A percentile compares a stretch with the other conserved stretches of the same genome.
Evolutionary conservation across 2,113 vertebrate species (phyloP).

Genomic region (Noturus placidus): DNA sequence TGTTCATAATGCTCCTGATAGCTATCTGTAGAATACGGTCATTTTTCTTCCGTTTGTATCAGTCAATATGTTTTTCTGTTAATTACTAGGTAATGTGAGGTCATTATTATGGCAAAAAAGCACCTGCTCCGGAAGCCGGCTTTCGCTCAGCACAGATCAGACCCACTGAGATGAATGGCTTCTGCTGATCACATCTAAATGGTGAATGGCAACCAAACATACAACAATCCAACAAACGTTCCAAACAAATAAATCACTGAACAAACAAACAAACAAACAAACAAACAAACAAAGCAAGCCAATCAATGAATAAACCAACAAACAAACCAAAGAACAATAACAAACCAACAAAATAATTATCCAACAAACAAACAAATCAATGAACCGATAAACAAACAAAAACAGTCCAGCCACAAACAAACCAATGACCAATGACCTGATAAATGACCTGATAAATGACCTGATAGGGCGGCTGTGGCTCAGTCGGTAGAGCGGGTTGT

Average conservation of each 20-base stretch:
- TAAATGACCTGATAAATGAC: not conserved
- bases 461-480: no score
- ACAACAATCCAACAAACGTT: not conserved
- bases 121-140: slow-evolving; percentile 10
- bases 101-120: slow-evolving; percentile 28
- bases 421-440: not conserved
- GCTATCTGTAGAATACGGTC: slow-evolving; percentile 9
- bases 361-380: not conserved
- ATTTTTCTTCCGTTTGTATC: slow-evolving; percentile 25
- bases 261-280: not conserved
- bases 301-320: no score
- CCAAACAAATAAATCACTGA: no score
- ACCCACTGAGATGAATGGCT: not conserved
- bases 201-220: no score
- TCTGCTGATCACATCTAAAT: not conserved
- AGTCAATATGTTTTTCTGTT: slow-evolving; percentile 39
- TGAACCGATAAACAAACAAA: not conserved
- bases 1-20: slow-evolving; percentile 29
- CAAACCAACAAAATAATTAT: no score
- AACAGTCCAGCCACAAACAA: no score
- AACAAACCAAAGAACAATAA: no score
- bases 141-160: not conserved
- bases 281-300: no score
- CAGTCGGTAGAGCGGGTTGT: no score
- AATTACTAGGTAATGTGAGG: slow-evolving; percentile 37